These are phyloP conservation scores for Danaus melanippus DNA, from an alignment of 1,140 invertebrate genomes.

Conservation along the genomic window DNA sequence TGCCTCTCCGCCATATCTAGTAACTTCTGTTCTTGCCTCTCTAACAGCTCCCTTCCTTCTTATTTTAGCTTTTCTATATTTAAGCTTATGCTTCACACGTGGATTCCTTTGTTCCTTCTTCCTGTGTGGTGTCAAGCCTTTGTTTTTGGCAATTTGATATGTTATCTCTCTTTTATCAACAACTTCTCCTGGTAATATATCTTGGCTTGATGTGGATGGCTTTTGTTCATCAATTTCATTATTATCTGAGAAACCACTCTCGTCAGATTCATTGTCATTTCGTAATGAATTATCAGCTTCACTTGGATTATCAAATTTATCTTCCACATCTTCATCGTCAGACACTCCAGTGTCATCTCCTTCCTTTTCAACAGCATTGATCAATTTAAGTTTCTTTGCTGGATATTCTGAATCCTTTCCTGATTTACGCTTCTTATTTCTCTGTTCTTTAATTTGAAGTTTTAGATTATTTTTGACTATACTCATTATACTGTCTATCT, in stretches of 20 bases:
- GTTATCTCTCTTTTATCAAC: slow-evolving; percentile 86
- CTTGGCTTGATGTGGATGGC: slow-evolving; percentile 40
- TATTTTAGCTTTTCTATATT: slow-evolving; percentile 91
- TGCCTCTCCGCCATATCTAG: slow-evolving; percentile 89
- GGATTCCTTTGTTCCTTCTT: slow-evolving; percentile 95
- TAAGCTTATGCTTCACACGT: slow-evolving; percentile 92
- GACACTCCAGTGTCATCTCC: slow-evolving; percentile 58
- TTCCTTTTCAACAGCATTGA: slow-evolving; percentile 57
- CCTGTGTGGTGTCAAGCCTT: slow-evolving; percentile 89
- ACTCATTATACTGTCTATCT: slow-evolving; percentile 75
- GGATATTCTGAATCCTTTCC: slow-evolving; percentile 40
- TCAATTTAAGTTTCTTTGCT: slow-evolving; percentile 61
- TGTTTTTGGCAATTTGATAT: slow-evolving; percentile 96
- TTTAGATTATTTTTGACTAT: slow-evolving; percentile 67
- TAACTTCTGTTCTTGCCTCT: slow-evolving; percentile 83
- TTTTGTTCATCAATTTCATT: slow-evolving; percentile 45
- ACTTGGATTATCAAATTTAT: slow-evolving; percentile 52
- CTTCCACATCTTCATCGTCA: slow-evolving; percentile 49
- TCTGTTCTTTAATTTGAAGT: slow-evolving; percentile 44
- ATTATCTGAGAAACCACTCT: slow-evolving; percentile 60
- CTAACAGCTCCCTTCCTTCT: slow-evolving; percentile 91
- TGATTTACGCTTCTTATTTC: slow-evolving; percentile 46
- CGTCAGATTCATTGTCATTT: slow-evolving; percentile 54
- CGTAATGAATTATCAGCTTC: slow-evolving; percentile 31
- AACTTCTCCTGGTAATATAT: slow-evolving; percentile 38